Percentiles rank a stretch among this genome's conserved stretches.
These are phyloP conservation scores for Chrysolina oricalcia DNA, from an alignment of 2,888 invertebrate genomes.

Conservation along the genomic window DNA sequence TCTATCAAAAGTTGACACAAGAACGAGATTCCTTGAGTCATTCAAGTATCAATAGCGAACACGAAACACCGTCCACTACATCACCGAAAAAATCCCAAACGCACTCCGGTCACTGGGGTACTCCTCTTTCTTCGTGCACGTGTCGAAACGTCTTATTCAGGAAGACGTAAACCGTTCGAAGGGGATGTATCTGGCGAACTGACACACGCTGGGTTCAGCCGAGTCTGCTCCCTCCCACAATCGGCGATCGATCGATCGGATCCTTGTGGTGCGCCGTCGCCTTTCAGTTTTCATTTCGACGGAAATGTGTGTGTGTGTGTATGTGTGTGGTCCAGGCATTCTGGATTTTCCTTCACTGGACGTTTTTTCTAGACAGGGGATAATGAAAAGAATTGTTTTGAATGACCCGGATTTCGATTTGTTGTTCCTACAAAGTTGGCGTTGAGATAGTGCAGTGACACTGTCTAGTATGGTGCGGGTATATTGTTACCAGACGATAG, in stretches of 20 bases:
- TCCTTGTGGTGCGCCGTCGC: conserved; percentile 65
- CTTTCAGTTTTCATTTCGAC: conserved; percentile 16
- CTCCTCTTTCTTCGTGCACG: neutral
- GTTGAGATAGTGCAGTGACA: neutral
- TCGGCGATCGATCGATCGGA: conserved; percentile 63
- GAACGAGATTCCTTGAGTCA: neutral
- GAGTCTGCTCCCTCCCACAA: conserved; percentile 65
- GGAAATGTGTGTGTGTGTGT: neutral
- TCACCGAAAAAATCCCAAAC: neutral
- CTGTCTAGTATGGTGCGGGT: neutral
- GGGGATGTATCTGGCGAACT: conserved; percentile 1
- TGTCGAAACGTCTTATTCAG: conserved; percentile 11
- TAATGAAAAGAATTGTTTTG: conserved; percentile 2
- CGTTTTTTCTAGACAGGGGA: neutral
- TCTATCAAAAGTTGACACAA: conserved; percentile 49
- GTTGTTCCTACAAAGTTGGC: neutral
- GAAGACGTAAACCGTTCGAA: conserved; percentile 1
- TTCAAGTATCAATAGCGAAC: neutral
- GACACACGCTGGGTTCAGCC: conserved; percentile 63
- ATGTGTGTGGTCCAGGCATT: neutral
- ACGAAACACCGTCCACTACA: neutral
- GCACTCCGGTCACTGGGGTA: neutral
- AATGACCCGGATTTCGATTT: neutral
- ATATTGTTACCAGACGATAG: too few species aligned
- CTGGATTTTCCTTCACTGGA: neutral